A percentile compares a stretch with the other conserved stretches of the same genome.
These are phyloP conservation scores for Piezodorus guildinii DNA, from an alignment of 1,140 invertebrate species.

Conservation along the genomic window DNA sequence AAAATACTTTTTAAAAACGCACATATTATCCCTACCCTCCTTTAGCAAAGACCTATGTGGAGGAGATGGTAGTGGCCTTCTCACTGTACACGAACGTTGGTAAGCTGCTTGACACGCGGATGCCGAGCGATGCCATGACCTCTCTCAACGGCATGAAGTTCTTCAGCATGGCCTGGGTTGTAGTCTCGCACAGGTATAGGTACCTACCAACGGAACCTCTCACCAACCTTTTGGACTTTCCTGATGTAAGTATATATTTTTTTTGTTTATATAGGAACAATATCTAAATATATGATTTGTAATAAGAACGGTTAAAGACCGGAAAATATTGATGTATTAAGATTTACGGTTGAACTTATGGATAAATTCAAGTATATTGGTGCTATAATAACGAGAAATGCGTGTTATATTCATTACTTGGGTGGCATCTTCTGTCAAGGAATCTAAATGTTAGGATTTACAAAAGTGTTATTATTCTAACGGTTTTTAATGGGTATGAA, in stretches of 20 bases:
- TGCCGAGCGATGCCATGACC: constrained; percentile 30
- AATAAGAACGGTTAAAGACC: too few relatives aligned
- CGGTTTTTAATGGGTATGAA: too few relatives aligned
- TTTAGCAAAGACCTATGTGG: background rate
- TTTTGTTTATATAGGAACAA: background rate
- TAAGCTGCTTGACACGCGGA: constrained; percentile 33
- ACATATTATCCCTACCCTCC: background rate
- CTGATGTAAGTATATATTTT: constrained; percentile 27
- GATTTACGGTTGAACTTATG: too few relatives aligned
- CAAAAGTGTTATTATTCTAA: too few relatives aligned
- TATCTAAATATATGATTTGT: too few relatives aligned
- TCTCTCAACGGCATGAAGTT: constrained; percentile 42
- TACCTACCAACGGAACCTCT: constrained; percentile 27
- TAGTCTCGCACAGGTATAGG: constrained; percentile 37
- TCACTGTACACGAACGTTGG: constrained; percentile 39
- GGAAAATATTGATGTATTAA: too few relatives aligned
- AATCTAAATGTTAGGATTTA: too few relatives aligned
- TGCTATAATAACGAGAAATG: too few relatives aligned
- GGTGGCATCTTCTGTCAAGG: too few relatives aligned
- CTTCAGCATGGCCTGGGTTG: constrained; percentile 42
- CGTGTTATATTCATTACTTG: too few relatives aligned
- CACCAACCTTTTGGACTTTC: constrained; percentile 29
- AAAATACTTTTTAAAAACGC: too few relatives aligned
- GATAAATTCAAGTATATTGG: too few relatives aligned
- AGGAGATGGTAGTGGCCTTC: constrained; percentile 29